A percentile compares a stretch with the other conserved stretches of the same genome.
Conservation (phyloP, 2,797 vertebrate genomes). For the Protonibea diacanthus region DNA sequence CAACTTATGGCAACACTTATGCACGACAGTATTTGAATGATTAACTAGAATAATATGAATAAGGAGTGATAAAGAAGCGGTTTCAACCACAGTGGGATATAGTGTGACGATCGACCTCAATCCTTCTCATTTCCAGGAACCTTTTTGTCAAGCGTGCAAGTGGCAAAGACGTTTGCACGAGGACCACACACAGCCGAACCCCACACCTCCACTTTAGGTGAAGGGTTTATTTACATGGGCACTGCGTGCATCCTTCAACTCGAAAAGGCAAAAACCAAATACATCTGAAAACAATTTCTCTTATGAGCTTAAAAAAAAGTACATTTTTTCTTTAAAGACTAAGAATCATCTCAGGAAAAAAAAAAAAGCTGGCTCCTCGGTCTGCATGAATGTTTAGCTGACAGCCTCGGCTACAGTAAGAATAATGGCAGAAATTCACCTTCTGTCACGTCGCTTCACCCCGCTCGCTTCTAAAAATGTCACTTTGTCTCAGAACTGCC, state of each 20-base stretch:
- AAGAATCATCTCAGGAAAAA: slow-evolving; percentile 1
- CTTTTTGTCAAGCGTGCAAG: slow-evolving; percentile 28
- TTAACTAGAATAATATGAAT: slow-evolving; percentile 9
- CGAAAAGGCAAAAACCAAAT: slow-evolving; percentile 38
- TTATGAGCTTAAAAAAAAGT: slow-evolving; percentile 1
- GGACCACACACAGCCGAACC: slow-evolving; percentile 74
- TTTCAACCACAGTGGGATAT: slow-evolving; percentile 41
- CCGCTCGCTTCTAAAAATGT: slow-evolving; percentile 19
- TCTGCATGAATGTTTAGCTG: not conserved
- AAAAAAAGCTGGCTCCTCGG: not conserved
- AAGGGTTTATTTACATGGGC: slow-evolving; percentile 72
- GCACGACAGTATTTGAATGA: slow-evolving; percentile 14
- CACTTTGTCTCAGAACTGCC: slow-evolving; percentile 17
- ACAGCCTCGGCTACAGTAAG: not conserved
- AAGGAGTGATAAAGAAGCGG: slow-evolving; percentile 4
- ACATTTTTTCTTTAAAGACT: not conserved
- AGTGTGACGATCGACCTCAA: slow-evolving; percentile 29
- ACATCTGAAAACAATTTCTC: slow-evolving; percentile 59
- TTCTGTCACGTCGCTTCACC: slow-evolving; percentile 6
- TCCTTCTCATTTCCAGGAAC: slow-evolving; percentile 53
- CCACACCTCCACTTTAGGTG: slow-evolving; percentile 56
- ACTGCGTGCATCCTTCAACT: slow-evolving; percentile 34
- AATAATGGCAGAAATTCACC: slow-evolving; percentile 6
- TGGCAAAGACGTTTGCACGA: slow-evolving; percentile 28
- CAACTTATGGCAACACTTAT: not conserved